phyloP scores from a whole-genome alignment of 2,888 invertebrate genomes.

The Punctoribates punctum region DNA sequence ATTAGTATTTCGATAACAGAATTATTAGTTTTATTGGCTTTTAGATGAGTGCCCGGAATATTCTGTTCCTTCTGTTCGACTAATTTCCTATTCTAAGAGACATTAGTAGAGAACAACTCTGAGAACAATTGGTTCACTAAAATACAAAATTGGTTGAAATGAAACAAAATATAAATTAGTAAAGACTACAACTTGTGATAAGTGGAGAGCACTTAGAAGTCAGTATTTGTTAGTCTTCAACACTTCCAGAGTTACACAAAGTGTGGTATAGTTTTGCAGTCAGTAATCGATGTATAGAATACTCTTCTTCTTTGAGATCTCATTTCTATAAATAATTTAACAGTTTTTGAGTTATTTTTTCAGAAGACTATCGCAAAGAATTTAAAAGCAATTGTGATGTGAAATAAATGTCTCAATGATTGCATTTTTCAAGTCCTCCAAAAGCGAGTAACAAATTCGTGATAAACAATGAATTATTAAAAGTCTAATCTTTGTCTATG shows the following conservation, averaged over 20 bases:
- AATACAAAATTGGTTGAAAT: neutral
- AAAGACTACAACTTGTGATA: conserved; percentile 6
- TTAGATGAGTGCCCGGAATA: neutral
- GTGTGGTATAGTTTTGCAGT: too few species aligned
- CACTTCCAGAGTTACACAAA: neutral
- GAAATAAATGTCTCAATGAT: neutral
- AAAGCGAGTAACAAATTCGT: neutral
- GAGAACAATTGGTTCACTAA: neutral
- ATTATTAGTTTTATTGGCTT: neutral
- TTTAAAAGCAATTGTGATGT: neutral
- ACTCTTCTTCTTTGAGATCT: too few species aligned
- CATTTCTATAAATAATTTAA: too few species aligned
- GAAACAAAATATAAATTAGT: neutral
- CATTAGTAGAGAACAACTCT: neutral
- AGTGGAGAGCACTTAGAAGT: neutral
- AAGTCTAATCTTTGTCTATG: neutral
- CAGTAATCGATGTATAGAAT: too few species aligned
- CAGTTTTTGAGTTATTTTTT: too few species aligned
- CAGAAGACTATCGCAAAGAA: too few species aligned
- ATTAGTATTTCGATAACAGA: neutral
- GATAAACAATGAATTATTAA: neutral
- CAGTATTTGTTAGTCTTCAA: neutral
- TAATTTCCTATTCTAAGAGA: neutral
- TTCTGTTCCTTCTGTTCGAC: neutral
- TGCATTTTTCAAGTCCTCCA: neutral